phyloP scores from a whole-genome alignment of 2,113 vertebrate genomes.

The Chaetops frenatus region DNA sequence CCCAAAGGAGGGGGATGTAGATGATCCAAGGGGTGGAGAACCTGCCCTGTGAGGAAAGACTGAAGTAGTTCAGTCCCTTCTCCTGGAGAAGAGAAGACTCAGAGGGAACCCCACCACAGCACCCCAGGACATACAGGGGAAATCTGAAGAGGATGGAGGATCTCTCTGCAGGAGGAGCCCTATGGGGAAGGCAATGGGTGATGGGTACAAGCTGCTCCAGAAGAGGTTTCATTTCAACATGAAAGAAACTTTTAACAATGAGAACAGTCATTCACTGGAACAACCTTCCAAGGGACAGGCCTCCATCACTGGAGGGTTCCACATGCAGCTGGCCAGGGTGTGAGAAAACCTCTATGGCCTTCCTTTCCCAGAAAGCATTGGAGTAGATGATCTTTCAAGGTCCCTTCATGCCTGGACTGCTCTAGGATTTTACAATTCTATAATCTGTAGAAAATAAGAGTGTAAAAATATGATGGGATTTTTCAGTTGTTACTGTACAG shows the following conservation, averaged over 20 bases:
- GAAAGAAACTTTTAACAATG: background rate
- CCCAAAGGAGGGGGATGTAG: background rate
- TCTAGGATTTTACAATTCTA: background rate
- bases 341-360: too few relatives aligned
- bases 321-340: background rate
- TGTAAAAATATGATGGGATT: background rate
- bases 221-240: background rate
- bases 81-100: background rate
- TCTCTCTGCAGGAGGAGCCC: background rate
- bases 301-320: accelerated
- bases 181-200: background rate
- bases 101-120: accelerated
- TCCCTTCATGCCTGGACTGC: background rate
- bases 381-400: accelerated
- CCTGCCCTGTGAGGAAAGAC: background rate
- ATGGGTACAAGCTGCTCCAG: background rate
- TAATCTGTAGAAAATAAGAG: background rate
- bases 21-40: background rate
- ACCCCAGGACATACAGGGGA: background rate
- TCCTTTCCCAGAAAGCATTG: background rate
- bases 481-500: background rate
- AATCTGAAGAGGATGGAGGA: background rate
- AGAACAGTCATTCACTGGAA: background rate
- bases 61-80: background rate
- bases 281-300: background rate